Percentiles rank a stretch among this genome's conserved stretches.
These are phyloP conservation scores for Phaonia tiefii DNA, from an alignment of 2,888 invertebrate species.

Conservation along the genomic window DNA sequence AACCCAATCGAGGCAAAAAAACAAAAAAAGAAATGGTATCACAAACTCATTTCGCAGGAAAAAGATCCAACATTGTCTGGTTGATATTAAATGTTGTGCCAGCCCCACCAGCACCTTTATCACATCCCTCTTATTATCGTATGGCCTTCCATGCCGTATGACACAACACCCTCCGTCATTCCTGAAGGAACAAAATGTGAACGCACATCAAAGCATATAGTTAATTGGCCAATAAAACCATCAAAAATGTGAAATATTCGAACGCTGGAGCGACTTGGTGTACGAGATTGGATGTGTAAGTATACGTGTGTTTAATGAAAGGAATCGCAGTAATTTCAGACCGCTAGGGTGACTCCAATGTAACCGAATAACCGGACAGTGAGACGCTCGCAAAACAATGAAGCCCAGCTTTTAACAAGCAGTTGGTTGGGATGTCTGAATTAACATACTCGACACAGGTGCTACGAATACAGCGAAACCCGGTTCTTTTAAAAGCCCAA, in stretches of 20 bases:
- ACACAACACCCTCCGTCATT: not conserved
- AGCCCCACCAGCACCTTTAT: not conserved
- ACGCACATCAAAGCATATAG: constrained; percentile 43
- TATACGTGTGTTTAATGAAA: constrained; percentile 9
- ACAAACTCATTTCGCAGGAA: constrained; percentile 8
- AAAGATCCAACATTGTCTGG: constrained; percentile 24
- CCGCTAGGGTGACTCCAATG: too few relatives aligned
- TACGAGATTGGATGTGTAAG: not conserved
- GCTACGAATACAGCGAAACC: too few relatives aligned
- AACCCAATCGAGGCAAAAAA: not conserved
- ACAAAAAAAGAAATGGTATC: constrained; percentile 32
- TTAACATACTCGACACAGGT: too few relatives aligned
- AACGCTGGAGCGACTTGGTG: constrained; percentile 14
- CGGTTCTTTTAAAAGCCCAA: too few relatives aligned
- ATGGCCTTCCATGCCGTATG: too few relatives aligned
- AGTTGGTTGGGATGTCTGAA: too few relatives aligned
- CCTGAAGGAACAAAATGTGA: constrained; percentile 15
- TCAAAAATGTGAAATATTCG: constrained; percentile 31
- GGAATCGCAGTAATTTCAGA: constrained; percentile 36
- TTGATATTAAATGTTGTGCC: constrained; percentile 5
- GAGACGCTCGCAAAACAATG: too few relatives aligned
- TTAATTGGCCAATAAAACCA: constrained; percentile 54
- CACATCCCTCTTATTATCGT: too few relatives aligned
- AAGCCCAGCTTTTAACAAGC: too few relatives aligned
- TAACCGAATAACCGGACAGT: constrained; percentile 12